Evolutionary conservation across 2,113 vertebrate genomes (phyloP), one percentile per base, ranked within the genome.

Genomic region (Bubo bubo): DNA sequence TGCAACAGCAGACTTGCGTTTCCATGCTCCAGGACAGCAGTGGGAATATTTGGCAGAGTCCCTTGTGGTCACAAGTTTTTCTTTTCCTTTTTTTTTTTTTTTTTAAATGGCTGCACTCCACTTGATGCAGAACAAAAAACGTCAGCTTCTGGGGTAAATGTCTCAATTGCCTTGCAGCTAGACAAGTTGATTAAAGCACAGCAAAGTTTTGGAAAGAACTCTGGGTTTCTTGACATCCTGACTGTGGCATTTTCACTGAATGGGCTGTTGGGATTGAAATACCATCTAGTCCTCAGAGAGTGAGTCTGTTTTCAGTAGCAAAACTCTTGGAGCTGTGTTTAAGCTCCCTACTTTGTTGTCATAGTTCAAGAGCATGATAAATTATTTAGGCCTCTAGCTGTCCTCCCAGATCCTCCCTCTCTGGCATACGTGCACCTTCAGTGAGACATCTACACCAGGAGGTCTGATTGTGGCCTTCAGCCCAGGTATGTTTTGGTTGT

Each of bases 1-100:
- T 95, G 97, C 82, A 87, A 89, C 90, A 86, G 94, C 84, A 96
- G 90, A 75, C 64, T 79, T 89, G 43, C 24, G 50, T 92, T 95
- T 80, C 59, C 76, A 37, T 34, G 82, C 92, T 95, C 62, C 34
- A 56, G 75, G 95, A 96, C 43, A 83, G 75, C 34, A 56, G 67
- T 52, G 24, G 75, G 88, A 92, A 72, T 92, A 91, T 67, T 79
- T 90, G 59, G 26, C 64, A 59, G 63, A 83, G 23, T 94, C 79
- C 53, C 88, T 70, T 19, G 67, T 80, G 88, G 45, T 16, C 45
- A 34, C 52, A 75, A 37, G 15, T 41, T 89, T 73, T 93, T 28
- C 32, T 87, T 84, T 88, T 37, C n/a, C 4, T 9, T 32, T 66
- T 53, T 37, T 49, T 21, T 45, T 45, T 34, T 45, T 52, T 32